phyloP scores from a whole-genome alignment of 1,140 invertebrate genomes.

The Bombus pyrosoma region DNA sequence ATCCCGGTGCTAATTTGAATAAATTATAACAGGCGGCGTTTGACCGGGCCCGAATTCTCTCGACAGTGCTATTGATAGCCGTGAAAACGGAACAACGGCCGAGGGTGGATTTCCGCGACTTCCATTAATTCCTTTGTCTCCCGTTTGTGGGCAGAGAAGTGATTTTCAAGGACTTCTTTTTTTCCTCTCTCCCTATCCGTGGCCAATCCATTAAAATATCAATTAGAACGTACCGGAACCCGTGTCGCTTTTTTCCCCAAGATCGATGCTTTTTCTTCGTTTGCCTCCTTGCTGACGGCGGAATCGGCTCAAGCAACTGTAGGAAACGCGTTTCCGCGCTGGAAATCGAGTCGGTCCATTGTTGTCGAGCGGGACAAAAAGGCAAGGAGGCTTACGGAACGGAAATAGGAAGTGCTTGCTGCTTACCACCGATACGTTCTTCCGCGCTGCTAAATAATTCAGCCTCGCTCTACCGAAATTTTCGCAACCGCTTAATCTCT shows the following conservation, averaged over 20 bases:
- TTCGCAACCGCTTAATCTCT: neutral
- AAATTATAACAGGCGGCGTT: constrained; percentile 78
- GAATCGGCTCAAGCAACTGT: constrained; percentile 17
- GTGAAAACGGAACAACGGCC: constrained; percentile 64
- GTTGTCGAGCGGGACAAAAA: constrained; percentile 43
- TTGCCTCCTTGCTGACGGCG: constrained; percentile 23
- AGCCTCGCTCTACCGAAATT: neutral
- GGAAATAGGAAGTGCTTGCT: constrained; percentile 2
- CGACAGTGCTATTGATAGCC: constrained; percentile 68
- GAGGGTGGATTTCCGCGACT: constrained; percentile 71
- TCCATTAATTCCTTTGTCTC: constrained; percentile 82
- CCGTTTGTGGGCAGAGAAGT: constrained; percentile 52
- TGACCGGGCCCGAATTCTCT: constrained; percentile 68
- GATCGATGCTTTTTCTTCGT: constrained; percentile 47
- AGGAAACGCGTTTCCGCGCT: constrained; percentile 43
- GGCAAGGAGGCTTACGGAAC: constrained; percentile 8
- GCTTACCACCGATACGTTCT: neutral
- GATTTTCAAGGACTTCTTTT: constrained; percentile 67
- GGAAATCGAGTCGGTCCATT: constrained; percentile 55
- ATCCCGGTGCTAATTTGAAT: constrained; percentile 77
- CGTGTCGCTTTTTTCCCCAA: constrained; percentile 46
- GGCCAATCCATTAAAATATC: constrained; percentile 80
- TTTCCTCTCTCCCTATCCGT: neutral
- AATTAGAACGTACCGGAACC: constrained; percentile 72
- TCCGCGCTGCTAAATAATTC: neutral